A percentile compares a stretch with the other conserved stretches of the same genome.
Conservation (phyloP, 1,140 invertebrate species). For the Calycopis cecrops region DNA sequence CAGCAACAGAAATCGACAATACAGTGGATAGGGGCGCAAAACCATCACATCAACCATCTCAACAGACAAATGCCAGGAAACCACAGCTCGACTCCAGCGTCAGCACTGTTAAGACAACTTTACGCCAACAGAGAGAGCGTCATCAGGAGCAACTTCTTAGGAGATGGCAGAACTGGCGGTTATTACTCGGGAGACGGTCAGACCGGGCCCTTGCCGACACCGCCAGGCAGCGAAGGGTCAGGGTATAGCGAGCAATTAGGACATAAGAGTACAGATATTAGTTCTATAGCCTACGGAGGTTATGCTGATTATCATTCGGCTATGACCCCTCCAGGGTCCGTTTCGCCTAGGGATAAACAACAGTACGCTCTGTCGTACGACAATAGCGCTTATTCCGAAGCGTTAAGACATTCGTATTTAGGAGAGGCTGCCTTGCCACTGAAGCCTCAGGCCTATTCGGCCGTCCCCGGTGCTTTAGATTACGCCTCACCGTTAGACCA, state of each 20-base stretch:
- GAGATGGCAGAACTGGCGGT: conserved; percentile 77
- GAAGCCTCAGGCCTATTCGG: conserved; percentile 92
- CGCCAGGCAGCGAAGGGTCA: conserved; percentile 88
- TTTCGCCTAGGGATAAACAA: conserved; percentile 93
- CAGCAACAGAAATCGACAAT: conserved; percentile 91
- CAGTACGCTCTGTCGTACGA: conserved; percentile 75
- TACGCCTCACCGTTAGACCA: conserved; percentile 79
- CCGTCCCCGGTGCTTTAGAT: conserved; percentile 71
- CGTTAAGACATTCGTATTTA: conserved; percentile 76
- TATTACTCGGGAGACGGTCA: conserved; percentile 75
- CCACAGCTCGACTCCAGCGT: conserved; percentile 81
- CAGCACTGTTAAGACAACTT: conserved; percentile 90
- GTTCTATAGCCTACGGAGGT: conserved; percentile 74
- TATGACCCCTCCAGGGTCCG: conserved; percentile 96
- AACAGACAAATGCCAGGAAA: conserved; percentile 78
- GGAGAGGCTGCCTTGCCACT: conserved; percentile 84
- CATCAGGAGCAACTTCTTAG: conserved; percentile 89
- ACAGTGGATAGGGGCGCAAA: conserved; percentile 93
- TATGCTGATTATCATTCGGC: conserved; percentile 92
- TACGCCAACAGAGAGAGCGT: conserved; percentile 96
- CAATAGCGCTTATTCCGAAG: conserved; percentile 63
- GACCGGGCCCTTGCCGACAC: conserved; percentile 87
- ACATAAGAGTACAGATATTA: conserved; percentile 61
- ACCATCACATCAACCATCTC: conserved; percentile 78
- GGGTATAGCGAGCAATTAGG: conserved; percentile 82